Conservation (phyloP, 64 coral and sea anemone genomes). For the Anthopleura sola region DNA sequence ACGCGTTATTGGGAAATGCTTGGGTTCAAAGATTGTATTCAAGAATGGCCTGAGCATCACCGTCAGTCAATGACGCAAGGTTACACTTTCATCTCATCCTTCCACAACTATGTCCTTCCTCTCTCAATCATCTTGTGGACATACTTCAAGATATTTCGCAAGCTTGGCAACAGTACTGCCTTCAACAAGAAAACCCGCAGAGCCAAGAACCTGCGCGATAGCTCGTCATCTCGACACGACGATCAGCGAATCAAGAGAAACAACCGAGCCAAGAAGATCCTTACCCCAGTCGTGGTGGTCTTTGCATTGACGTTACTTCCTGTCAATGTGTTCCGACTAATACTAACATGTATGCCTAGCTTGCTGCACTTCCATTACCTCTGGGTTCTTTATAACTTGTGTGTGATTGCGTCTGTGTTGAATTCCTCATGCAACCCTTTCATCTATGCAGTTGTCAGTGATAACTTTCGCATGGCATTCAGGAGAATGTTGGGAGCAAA, state of each 20-base stretch:
- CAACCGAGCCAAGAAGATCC: conserved; percentile 65
- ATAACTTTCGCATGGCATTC: conserved; percentile 69
- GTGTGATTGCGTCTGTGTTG: conserved; percentile 42
- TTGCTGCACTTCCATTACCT: conserved; percentile 36
- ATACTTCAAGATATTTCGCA: conserved; percentile 52
- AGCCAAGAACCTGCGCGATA: neutral
- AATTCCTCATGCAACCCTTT: conserved; percentile 77
- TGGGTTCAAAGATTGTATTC: conserved; percentile 10
- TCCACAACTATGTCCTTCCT: conserved; percentile 69
- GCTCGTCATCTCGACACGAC: neutral
- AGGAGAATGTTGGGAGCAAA: conserved; percentile 24
- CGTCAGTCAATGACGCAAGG: conserved; percentile 20
- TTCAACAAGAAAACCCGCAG: conserved; percentile 56
- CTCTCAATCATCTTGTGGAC: conserved; percentile 43
- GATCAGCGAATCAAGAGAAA: conserved; percentile 52
- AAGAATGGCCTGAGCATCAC: conserved; percentile 13
- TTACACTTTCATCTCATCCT: conserved; percentile 21
- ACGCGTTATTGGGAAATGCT: conserved; percentile 6
- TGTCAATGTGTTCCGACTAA: conserved; percentile 68
- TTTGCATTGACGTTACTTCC: conserved; percentile 57
- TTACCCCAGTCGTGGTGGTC: conserved; percentile 71
- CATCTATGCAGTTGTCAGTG: conserved; percentile 71
- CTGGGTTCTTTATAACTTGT: conserved; percentile 60
- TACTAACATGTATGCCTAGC: conserved; percentile 22
- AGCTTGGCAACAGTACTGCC: conserved; percentile 42